Evolutionary conservation across 53 echinoderm and acorn worm species (phyloP).

Genomic region (Temnopleurus reevesii): DNA sequence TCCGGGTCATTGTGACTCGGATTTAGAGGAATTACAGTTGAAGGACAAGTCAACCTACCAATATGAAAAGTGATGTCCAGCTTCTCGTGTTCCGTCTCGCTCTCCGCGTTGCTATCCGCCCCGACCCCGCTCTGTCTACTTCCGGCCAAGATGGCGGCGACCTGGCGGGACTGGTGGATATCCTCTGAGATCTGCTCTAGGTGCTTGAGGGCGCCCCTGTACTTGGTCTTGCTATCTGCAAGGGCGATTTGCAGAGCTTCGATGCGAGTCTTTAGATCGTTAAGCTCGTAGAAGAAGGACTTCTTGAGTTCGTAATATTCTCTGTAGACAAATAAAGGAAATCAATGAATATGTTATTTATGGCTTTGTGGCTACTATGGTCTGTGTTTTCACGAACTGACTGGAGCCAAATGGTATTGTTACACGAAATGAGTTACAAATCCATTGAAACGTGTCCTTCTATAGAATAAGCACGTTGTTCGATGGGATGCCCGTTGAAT

Average conservation of each 20-base stretch:
- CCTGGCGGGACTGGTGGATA: constrained; percentile 79
- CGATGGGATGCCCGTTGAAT: no score
- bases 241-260: constrained; percentile 66
- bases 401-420: no score
- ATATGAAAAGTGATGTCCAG: constrained; percentile 8
- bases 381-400: no score
- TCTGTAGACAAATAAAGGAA: not conserved
- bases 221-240: constrained; percentile 65
- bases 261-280: constrained; percentile 73
- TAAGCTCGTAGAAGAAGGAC: constrained; percentile 68
- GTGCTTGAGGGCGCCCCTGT: constrained; percentile 72
- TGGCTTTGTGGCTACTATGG: no score
- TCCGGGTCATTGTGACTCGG: no score
- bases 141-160: constrained; percentile 25
- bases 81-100: constrained; percentile 15
- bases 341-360: no score
- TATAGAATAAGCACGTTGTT: no score
- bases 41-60: not conserved
- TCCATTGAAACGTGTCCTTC: no score
- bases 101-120: constrained; percentile 61
- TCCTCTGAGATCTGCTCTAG: constrained; percentile 93
- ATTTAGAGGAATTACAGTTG: no score
- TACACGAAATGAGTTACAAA: no score
- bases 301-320: constrained; percentile 76
- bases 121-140: constrained; percentile 67